A percentile compares a stretch with the other conserved stretches of the same genome.
These are phyloP conservation scores for Gobionotothen gibberifrons DNA, from an alignment of 2,797 vertebrate species.

Conservation along the genomic window DNA sequence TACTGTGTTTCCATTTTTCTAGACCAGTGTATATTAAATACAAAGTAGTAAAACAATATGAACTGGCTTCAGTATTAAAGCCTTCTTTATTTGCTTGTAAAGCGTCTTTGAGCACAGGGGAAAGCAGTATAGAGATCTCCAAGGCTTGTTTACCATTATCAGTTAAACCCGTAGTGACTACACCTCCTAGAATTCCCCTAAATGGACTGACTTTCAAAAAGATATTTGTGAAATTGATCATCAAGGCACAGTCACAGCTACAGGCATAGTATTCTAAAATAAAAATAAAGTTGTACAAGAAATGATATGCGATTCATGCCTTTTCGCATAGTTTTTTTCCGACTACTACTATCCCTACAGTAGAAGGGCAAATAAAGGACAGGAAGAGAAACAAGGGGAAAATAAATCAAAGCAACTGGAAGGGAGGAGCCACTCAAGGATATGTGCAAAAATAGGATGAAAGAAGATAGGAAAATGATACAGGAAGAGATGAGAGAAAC, in stretches of 20 bases:
- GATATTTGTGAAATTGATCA: background rate
- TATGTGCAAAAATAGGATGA: background rate
- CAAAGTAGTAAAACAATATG: background rate
- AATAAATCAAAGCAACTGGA: slow-evolving; percentile 10
- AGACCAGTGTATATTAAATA: slow-evolving; percentile 18
- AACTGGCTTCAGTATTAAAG: slow-evolving; percentile 4
- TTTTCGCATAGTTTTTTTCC: slow-evolving; percentile 7
- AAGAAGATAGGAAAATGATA: slow-evolving; percentile 27
- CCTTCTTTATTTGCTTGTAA: no score
- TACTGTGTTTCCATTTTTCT: slow-evolving; percentile 13
- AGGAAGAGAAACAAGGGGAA: background rate
- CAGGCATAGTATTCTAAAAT: background rate
- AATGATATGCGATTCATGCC: background rate
- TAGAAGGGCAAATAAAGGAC: slow-evolving; percentile 4
- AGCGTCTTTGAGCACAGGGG: no score
- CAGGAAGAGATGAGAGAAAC: slow-evolving; percentile 39
- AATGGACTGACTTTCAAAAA: background rate
- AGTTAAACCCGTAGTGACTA: background rate
- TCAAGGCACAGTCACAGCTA: background rate
- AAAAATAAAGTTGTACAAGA: background rate
- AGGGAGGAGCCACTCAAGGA: slow-evolving; percentile 3
- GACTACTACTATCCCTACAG: slow-evolving; percentile 4
- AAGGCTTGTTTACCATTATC: slow-evolving; percentile 2
- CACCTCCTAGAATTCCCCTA: background rate
- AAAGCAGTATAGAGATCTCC: no score